These are phyloP conservation scores for Zootoca vivipara DNA, from an alignment of 2,113 vertebrate species.

Conservation along the genomic window DNA sequence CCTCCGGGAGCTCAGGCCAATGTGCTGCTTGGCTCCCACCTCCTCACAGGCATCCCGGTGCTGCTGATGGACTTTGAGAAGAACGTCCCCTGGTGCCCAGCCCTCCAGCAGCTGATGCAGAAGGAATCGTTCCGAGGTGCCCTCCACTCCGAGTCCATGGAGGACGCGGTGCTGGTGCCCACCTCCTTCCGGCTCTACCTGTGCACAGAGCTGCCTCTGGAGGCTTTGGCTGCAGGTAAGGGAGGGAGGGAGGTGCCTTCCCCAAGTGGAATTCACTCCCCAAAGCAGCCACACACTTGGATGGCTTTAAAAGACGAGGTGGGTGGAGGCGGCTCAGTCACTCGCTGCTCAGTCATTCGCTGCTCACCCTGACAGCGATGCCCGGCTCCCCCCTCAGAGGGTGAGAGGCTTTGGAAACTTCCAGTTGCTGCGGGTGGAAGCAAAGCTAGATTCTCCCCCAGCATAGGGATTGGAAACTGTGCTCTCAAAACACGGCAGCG, in stretches of 20 bases:
- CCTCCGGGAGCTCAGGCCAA: too few species aligned
- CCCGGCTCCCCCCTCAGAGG: not conserved
- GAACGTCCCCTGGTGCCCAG: slow-evolving; percentile 27
- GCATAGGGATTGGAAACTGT: too few species aligned
- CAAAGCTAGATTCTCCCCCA: too few species aligned
- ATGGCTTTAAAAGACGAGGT: too few species aligned
- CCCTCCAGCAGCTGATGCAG: slow-evolving; percentile 54
- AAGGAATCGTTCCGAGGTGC: slow-evolving; percentile 26
- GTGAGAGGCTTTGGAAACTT: not conserved
- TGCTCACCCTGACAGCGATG: too few species aligned
- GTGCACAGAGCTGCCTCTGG: slow-evolving; percentile 76
- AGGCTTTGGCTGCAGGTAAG: slow-evolving; percentile 75
- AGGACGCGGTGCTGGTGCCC: slow-evolving; percentile 9
- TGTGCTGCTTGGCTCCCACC: too few species aligned
- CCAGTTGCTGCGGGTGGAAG: too few species aligned
- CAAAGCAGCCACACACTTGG: too few species aligned
- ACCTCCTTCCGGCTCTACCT: slow-evolving; percentile 78
- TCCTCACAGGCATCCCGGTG: not conserved
- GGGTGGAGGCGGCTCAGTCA: too few species aligned
- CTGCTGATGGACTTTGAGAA: slow-evolving; percentile 21
- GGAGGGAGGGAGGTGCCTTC: not conserved
- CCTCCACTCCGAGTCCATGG: not conserved
- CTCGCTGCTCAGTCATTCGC: too few species aligned
- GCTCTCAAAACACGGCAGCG: too few species aligned
- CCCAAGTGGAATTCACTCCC: not conserved